Conservation (phyloP, 2,888 invertebrate genomes). For the Eulithis testata region DNA sequence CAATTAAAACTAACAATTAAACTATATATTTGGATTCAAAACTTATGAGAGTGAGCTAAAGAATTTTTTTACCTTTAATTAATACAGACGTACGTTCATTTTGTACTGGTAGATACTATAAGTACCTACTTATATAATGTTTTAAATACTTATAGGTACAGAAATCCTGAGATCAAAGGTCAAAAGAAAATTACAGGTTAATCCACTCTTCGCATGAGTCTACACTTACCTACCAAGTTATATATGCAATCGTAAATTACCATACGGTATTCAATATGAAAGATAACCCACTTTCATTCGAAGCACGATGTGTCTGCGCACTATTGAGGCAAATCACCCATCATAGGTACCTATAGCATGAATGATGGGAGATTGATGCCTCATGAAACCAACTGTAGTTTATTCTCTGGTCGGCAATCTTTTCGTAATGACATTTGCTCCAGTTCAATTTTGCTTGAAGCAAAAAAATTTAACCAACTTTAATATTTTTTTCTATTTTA, state of each 20-base stretch:
- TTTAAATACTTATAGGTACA: not conserved
- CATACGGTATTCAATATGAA: slow-evolving; percentile 38
- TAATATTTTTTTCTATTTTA: no score
- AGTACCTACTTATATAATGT: not conserved
- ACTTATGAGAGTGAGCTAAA: no score
- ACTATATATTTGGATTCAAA: no score
- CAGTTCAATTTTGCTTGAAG: slow-evolving; percentile 35
- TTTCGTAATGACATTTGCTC: slow-evolving; percentile 33
- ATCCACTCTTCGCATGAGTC: slow-evolving; percentile 10
- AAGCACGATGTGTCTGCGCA: slow-evolving; percentile 44
- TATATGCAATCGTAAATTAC: slow-evolving; percentile 35
- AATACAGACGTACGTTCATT: no score
- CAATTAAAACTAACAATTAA: no score
- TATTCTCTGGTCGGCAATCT: slow-evolving; percentile 24
- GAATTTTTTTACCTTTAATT: no score
- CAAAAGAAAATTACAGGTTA: slow-evolving; percentile 15
- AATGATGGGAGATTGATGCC: slow-evolving; percentile 51
- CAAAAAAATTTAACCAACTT: not conserved
- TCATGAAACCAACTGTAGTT: slow-evolving; percentile 12
- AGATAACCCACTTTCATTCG: slow-evolving; percentile 56
- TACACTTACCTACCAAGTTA: slow-evolving; percentile 16
- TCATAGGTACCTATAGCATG: slow-evolving; percentile 41
- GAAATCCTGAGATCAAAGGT: slow-evolving; percentile 17
- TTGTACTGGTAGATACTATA: no score
- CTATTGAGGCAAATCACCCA: slow-evolving; percentile 53